Conservation (phyloP, 2,113 vertebrate genomes). For the Solea solea region DNA sequence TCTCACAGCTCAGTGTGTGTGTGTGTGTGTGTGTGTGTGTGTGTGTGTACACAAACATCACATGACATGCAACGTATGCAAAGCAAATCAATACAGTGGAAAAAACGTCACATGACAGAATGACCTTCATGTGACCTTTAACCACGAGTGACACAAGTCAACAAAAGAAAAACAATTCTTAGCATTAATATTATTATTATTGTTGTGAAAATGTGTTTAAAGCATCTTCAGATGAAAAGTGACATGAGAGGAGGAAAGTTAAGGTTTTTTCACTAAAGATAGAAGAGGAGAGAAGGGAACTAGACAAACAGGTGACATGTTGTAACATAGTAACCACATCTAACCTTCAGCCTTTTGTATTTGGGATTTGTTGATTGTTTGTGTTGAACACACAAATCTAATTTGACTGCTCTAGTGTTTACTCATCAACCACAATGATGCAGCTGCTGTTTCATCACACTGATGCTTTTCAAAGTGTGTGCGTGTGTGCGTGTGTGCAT, state of each 20-base stretch:
- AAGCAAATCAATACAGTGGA: slow-evolving; percentile 31
- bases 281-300: background rate
- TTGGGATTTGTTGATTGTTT: too few relatives aligned
- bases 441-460: background rate
- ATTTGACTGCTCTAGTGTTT: background rate
- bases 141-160: slow-evolving; percentile 24
- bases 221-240: too few relatives aligned
- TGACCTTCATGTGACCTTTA: slow-evolving; percentile 42
- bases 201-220: too few relatives aligned
- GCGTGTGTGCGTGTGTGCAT: background rate
- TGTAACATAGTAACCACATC: too few relatives aligned
- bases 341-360: too few relatives aligned
- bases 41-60: background rate
- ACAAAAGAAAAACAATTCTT: background rate
- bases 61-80: background rate
- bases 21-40: slow-evolving; percentile 1
- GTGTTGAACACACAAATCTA: background rate
- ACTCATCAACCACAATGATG: slow-evolving; percentile 22
- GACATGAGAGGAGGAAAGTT: too few relatives aligned
- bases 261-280: background rate
- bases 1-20: slow-evolving; percentile 23
- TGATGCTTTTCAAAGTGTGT: slow-evolving; percentile 9
- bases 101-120: slow-evolving; percentile 21
- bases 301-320: background rate
- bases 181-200: too few relatives aligned